A percentile compares a stretch with the other conserved stretches of the same genome.
Evolutionary conservation across 1,140 invertebrate genomes (phyloP).

Genomic region (Saxidomus purpurata): DNA sequence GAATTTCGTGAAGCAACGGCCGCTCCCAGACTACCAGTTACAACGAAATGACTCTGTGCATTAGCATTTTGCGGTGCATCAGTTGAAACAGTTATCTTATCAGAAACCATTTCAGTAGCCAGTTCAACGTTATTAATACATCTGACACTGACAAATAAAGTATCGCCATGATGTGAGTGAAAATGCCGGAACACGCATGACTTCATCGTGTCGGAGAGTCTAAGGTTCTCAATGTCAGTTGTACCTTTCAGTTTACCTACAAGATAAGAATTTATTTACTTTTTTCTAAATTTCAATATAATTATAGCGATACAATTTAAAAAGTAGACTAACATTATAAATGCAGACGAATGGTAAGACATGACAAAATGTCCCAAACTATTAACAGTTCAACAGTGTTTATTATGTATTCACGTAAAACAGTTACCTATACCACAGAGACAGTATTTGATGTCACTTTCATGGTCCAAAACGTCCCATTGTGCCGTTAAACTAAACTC

Average conservation of each 20-base stretch:
- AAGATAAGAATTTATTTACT: no score
- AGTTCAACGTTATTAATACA: slow-evolving; percentile 41
- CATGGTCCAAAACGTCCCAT: slow-evolving; percentile 56
- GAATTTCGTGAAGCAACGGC: neutral
- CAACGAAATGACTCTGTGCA: neutral
- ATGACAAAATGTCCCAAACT: no score
- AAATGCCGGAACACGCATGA: neutral
- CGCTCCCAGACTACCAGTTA: neutral
- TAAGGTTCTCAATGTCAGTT: neutral
- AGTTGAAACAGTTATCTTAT: neutral
- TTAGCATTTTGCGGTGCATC: neutral
- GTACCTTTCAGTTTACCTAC: neutral
- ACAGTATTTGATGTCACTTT: slow-evolving; percentile 60
- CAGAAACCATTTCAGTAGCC: neutral
- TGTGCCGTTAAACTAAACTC: neutral
- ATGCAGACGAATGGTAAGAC: no score
- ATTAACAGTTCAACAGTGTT: no score
- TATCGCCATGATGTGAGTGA: neutral
- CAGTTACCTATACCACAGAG: slow-evolving; percentile 54
- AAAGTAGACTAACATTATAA: no score
- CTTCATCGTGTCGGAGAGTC: neutral
- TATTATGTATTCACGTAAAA: no score
- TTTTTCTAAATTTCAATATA: no score
- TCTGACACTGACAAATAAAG: neutral
- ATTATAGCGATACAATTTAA: no score